These are phyloP conservation scores for Morpho helenor DNA, from an alignment of 2,888 invertebrate genomes.

Conservation along the genomic window DNA sequence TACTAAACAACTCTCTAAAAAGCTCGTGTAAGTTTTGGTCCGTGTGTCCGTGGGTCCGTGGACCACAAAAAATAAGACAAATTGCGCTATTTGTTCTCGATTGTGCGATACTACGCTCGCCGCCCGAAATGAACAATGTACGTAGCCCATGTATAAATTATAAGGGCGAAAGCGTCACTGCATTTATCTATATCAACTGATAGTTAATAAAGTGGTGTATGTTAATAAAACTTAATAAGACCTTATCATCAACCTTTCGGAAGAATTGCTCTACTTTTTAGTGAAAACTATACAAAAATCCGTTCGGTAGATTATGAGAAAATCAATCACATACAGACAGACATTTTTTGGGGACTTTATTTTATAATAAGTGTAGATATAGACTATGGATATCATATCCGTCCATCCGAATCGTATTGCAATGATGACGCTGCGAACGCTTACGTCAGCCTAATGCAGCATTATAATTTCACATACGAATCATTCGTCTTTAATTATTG, in stretches of 20 bases:
- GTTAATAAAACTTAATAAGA: background rate
- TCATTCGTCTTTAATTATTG: conserved; percentile 21
- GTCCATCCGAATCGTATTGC: conserved; percentile 23
- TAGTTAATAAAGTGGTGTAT: background rate
- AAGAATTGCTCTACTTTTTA: no score
- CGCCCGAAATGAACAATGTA: conserved; percentile 29
- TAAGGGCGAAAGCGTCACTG: conserved; percentile 12
- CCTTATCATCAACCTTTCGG: no score
- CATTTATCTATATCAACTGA: conserved; percentile 1
- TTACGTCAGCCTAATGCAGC: conserved; percentile 20
- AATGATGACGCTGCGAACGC: conserved; percentile 26
- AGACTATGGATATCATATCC: conserved; percentile 12
- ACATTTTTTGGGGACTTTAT: no score
- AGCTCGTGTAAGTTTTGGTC: background rate
- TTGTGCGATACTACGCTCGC: conserved; percentile 28
- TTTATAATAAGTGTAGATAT: no score
- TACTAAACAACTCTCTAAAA: no score
- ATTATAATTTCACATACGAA: conserved; percentile 27
- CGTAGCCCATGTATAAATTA: conserved; percentile 26
- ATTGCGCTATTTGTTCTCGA: conserved; percentile 33
- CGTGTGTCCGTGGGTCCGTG: conserved; percentile 21
- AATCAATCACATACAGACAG: no score
- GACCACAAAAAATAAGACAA: conserved; percentile 33
- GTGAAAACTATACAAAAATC: no score
- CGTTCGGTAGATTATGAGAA: no score